Percentiles rank a stretch among this genome's conserved stretches.
These are phyloP conservation scores for Sphaerophoria taeniata DNA, from an alignment of 2,888 invertebrate genomes.

Conservation along the genomic window DNA sequence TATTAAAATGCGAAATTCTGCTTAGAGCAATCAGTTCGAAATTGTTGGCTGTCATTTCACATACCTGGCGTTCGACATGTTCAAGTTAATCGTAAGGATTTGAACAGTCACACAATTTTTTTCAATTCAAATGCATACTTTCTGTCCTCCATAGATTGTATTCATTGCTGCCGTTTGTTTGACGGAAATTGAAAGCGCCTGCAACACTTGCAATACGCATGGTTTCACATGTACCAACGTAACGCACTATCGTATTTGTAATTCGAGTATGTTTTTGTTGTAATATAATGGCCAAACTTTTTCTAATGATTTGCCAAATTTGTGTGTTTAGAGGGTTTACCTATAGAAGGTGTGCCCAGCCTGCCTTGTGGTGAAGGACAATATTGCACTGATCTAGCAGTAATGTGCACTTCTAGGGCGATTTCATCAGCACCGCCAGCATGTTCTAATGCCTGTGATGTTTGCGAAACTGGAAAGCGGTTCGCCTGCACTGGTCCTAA, in stretches of 20 bases:
- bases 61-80: no score
- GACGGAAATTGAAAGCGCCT: conserved; percentile 73
- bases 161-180: conserved; percentile 10
- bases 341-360: conserved; percentile 27
- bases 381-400: conserved; percentile 75
- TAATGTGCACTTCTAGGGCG: conserved; percentile 68
- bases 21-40: no score
- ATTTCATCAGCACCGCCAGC: neutral
- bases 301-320: no score
- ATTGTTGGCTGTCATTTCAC: no score
- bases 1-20: no score
- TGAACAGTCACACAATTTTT: neutral
- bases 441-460: conserved; percentile 11
- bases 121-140: neutral
- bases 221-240: conserved; percentile 76
- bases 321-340: conserved; percentile 35
- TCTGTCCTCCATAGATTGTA: conserved; percentile 21
- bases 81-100: no score
- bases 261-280: conserved; percentile 72
- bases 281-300: no score
- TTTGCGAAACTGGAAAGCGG: neutral
- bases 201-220: conserved; percentile 75
- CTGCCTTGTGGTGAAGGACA: conserved; percentile 75
- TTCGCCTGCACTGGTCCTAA: conserved; percentile 77
- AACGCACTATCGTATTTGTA: conserved; percentile 76